Conservation (phyloP, 2,113 vertebrate genomes). For the Barnardius zonarius region DNA sequence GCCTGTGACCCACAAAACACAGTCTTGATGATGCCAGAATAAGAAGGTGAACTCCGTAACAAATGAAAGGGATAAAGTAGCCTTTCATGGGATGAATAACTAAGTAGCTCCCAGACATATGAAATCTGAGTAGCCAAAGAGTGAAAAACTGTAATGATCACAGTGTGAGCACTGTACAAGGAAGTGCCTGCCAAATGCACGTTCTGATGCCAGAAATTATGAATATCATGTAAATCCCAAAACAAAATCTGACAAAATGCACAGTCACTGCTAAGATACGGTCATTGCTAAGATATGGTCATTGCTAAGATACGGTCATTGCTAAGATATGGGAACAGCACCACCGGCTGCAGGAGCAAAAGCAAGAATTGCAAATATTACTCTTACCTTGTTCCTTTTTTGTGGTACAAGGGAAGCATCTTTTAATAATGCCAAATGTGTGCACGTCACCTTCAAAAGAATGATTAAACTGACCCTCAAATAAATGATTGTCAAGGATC, state of each 20-base stretch:
- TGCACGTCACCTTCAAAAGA: background rate
- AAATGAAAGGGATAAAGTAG: background rate
- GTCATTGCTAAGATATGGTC: too few relatives aligned
- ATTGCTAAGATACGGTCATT: too few relatives aligned
- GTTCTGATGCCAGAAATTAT: background rate
- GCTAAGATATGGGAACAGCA: background rate
- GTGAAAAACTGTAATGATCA: background rate
- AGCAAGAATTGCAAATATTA: background rate
- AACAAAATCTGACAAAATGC: background rate
- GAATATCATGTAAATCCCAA: background rate
- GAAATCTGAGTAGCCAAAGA: background rate
- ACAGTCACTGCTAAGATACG: background rate
- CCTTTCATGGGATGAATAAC: conserved; percentile 6
- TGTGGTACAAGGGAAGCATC: background rate
- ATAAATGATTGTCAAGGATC: background rate
- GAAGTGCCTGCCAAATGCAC: background rate
- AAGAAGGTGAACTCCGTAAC: background rate
- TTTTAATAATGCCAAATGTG: background rate
- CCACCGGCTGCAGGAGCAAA: background rate
- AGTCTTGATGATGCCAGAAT: background rate
- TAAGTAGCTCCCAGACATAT: background rate
- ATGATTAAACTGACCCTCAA: background rate
- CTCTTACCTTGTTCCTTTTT: background rate
- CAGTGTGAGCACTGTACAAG: background rate
- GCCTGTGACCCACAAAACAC: background rate